Evolutionary conservation across 2,888 invertebrate genomes (phyloP), one percentile per base, ranked within the genome.

Genomic region (Eueremaeus valkanovi): DNA sequence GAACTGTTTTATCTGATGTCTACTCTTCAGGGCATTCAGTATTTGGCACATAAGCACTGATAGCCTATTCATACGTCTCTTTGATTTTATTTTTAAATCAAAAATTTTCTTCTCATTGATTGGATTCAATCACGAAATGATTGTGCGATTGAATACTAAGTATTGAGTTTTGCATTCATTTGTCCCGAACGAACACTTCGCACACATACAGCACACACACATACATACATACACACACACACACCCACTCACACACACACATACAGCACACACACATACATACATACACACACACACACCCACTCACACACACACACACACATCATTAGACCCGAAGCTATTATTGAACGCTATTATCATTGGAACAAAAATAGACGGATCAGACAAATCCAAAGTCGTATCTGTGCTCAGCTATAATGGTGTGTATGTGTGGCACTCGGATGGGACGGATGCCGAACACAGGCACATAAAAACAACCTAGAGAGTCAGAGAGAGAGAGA

Each of bases 321-420:
- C 31, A 61, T 61, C 61, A 61, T 18, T 61, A 31, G 61, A 31
- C 61, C 61, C 61, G 61, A 61, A 61, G 61, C 61, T 61, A 61
- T 61, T 31, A 33, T 29, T 29, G 18, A 31, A 61, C n/a, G 29
- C 29, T 61, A 61, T 61, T 61, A 61, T 29, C 33, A 2, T 33
- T 31, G 16, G 31, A 16, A 33, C 29, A 61, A 61, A 33, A 61
- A 61, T 61, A 61, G 55, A 61, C 33, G 31, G 61, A 61, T 61
- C 61, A 61, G n/a, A 29, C 33, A 29, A 61, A 61, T 61, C 61
- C 61, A 61, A 29, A 61, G 16, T 31, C 33, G 33, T 16, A 61
- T 29, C 61, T 31, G 33, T 61, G 8, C 61, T n/a, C 6, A n/a
- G 61, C 27, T 9, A 18, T 58, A 49, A 5, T 8, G 8, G n/a